Percentiles rank a stretch among this genome's conserved stretches.
Evolutionary conservation across 2,888 invertebrate species (phyloP).

Genomic region (Coleophora deauratella): DNA sequence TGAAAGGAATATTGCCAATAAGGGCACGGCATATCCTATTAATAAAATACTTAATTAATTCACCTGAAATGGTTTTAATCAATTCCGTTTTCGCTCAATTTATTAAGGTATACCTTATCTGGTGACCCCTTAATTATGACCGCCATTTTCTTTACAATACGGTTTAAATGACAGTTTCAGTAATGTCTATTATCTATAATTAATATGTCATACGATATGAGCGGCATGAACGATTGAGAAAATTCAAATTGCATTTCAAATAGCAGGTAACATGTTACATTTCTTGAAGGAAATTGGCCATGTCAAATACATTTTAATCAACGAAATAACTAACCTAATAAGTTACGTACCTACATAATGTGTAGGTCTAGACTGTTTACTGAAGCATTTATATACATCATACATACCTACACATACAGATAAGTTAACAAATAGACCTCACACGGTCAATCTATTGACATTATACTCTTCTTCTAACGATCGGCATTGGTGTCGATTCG

Average conservation of each 20-base stretch:
- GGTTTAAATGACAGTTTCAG: not conserved
- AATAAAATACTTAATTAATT: slow-evolving; percentile 75
- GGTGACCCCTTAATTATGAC: slow-evolving; percentile 30
- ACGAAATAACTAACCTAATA: not conserved
- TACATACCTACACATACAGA: too few relatives aligned
- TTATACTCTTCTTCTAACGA: too few relatives aligned
- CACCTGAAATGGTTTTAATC: slow-evolving; percentile 73
- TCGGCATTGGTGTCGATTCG: too few relatives aligned
- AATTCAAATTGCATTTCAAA: not conserved
- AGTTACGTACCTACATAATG: too few relatives aligned
- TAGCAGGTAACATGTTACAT: too few relatives aligned
- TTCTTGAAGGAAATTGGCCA: too few relatives aligned
- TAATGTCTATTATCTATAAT: not conserved
- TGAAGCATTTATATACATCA: too few relatives aligned
- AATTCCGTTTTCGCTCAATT: slow-evolving; percentile 65
- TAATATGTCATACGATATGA: not conserved
- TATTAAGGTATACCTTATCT: slow-evolving; percentile 58
- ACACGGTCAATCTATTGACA: too few relatives aligned
- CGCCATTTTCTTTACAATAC: slow-evolving; percentile 18
- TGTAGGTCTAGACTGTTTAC: too few relatives aligned
- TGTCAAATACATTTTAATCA: too few relatives aligned
- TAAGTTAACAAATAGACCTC: too few relatives aligned
- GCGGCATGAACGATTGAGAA: not conserved
- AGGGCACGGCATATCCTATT: slow-evolving; percentile 69
- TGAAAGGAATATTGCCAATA: slow-evolving; percentile 74